Evolutionary conservation across 2,113 vertebrate genomes (phyloP).

Genomic region (Mesocricetus auratus): DNA sequence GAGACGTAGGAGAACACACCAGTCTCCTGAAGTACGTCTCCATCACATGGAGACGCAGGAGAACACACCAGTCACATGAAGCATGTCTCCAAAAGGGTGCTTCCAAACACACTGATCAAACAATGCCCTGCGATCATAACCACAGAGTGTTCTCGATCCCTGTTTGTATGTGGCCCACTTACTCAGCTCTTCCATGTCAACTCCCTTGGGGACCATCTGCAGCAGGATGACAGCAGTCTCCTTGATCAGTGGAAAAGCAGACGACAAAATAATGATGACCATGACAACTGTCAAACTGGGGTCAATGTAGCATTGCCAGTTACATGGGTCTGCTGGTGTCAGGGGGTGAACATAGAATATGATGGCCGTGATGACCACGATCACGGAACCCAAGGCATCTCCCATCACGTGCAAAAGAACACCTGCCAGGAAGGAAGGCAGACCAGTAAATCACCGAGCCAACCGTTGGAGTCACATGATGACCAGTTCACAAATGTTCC

Average conservation of each 20-base stretch:
- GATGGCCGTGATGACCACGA: constrained; percentile 88
- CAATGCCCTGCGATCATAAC: constrained; percentile 36
- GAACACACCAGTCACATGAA: constrained; percentile 56
- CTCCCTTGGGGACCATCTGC: constrained; percentile 90
- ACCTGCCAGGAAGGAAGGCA: constrained; percentile 79
- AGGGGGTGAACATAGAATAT: constrained; percentile 89
- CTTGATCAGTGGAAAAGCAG: constrained; percentile 90
- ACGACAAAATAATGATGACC: constrained; percentile 91
- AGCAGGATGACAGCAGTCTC: constrained; percentile 91
- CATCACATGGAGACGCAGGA: constrained; percentile 50
- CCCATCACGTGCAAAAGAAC: constrained; percentile 91
- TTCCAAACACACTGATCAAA: constrained; percentile 62
- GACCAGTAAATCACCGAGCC: not conserved
- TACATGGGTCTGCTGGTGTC: constrained; percentile 78
- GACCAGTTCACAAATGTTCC: too few species aligned
- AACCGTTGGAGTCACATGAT: fast-evolving
- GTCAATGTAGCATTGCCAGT: constrained; percentile 94
- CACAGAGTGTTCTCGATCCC: not conserved
- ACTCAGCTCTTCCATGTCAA: constrained; percentile 88
- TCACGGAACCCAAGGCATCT: constrained; percentile 90
- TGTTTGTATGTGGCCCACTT: constrained; percentile 78
- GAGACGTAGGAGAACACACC: constrained; percentile 63
- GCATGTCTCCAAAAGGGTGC: not conserved
- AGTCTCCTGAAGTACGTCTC: constrained; percentile 36
- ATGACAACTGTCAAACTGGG: constrained; percentile 91